Conservation (phyloP, 2,113 vertebrate species). For the Myodes glareolus region DNA sequence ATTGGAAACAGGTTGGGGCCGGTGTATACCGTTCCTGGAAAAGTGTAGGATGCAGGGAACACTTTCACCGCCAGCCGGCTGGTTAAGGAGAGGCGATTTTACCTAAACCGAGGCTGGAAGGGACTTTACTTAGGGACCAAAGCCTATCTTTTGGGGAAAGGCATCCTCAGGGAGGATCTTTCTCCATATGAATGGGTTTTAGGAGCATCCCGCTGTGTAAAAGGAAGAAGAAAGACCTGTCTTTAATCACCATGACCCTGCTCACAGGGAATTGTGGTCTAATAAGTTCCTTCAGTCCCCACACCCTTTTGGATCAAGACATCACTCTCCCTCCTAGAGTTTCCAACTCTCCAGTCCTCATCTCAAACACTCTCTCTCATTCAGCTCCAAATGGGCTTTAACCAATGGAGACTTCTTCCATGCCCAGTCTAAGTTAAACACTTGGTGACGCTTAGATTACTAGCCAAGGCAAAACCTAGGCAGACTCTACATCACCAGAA, state of each 20-base stretch:
- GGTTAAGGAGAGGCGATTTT: neutral
- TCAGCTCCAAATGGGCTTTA: neutral
- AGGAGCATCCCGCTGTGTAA: neutral
- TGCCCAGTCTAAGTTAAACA: neutral
- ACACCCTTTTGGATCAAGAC: neutral
- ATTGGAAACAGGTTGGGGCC: constrained; percentile 43
- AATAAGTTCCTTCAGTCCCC: constrained; percentile 4
- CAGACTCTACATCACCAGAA: neutral
- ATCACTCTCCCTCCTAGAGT: neutral
- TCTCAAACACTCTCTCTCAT: neutral
- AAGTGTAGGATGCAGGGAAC: constrained; percentile 5
- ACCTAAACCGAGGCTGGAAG: neutral
- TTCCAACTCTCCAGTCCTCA: neutral
- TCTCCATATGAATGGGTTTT: neutral
- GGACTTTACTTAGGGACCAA: neutral
- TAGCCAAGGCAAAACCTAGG: neutral
- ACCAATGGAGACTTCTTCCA: neutral
- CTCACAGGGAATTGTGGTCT: neutral
- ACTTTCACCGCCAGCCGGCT: neutral
- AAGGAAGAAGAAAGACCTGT: neutral
- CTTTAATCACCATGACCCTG: constrained; percentile 5
- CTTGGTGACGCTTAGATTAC: neutral
- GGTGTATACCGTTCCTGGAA: constrained; percentile 11
- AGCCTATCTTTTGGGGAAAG: neutral
- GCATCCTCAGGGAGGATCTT: neutral